Base-by-base conservation (phyloP, 1,140 invertebrate genomes). In the Spodoptera frugiperda region DNA sequence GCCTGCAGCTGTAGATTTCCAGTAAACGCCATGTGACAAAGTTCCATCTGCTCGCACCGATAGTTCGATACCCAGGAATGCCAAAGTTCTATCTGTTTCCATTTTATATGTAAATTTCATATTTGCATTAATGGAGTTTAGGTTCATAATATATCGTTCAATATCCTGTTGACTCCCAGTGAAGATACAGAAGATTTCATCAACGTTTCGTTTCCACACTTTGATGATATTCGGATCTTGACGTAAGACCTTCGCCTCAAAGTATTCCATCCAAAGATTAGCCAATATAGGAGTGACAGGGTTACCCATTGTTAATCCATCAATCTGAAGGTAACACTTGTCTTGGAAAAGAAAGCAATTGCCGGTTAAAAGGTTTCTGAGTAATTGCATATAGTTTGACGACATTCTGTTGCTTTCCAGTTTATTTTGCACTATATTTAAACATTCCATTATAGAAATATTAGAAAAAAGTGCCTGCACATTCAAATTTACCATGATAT, bases 261-360 rank as follows among this genome's bases (percentile, higher is more conserved):
- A 51, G 1, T 51, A n/a, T 15, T 51, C 48, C 48, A 51, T 51
- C 48, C 48, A 51, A 51, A 51, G 48, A n/a, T 51, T 51, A 51
- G 48, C 48, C 14, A 51, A 5, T 14, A 51, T 10, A 0, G 48
- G 48, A 14, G 10, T 15, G 12, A 51, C 48, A n/a, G 48, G 15
- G 12, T 15, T 51, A 10, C 48, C 48, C 48, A 15, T 14, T 14
- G 48, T 10, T 39, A 15, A 51, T 15, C 48, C 15, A 3, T 51
- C 48, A 51, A n/a, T 15, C 14, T 51, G 48, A 12, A 14, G 15
- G 48, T 51, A 51, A 15, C 10, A 51, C 15, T 51, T 4, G 6
- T 10, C 48, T 14, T 51, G 48, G 10, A 51, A n/a, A 51, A 51
- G 11, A 15, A 51, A 51, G 6, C n/a, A 51, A 51, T 51, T 51